Base-by-base conservation (phyloP, 2,888 invertebrate species). In the Andrena bicolor region DNA sequence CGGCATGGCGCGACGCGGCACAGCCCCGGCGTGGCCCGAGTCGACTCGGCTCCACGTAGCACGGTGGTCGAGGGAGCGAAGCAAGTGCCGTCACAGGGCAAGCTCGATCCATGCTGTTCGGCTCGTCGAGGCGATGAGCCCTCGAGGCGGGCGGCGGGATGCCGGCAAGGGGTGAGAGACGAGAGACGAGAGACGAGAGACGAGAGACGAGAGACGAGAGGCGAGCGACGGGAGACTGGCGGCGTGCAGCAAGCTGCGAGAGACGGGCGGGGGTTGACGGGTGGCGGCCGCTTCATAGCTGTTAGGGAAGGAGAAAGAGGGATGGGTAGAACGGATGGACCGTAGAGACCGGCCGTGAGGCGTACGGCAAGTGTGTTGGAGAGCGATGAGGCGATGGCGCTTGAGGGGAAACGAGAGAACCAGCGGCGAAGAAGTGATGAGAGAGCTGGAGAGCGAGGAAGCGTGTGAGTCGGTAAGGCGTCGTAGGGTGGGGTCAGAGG, bases 111-210 rank as follows among this genome's bases (percentile, higher is more conserved):
- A 89, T 89, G 90, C 90, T 87, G 90, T 88, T 91, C 90, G 89
- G 88, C 87, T 90, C 90, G 92, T 88, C 89, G 91, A 92, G 89
- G 91, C 91, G 92, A 92, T 91, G 92, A 92, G 92, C 91, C 92
- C 90, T 92, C 90, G 90, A 91, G 91, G 91, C 88, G 72, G 70
- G 80, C 2, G 78, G 69, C 8, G 41, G 56, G 56, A 41, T 30
- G 56, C 23, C 32, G 75, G 41, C 30, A 1, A 23, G 75, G 20
- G 41, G 41, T 2, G 35, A 35, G 35, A 30, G 66, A 56, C 10
- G 90, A 86, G 41, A 41, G 41, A 41, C 41, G 41, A n/a, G n/a
- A n/a, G n/a, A n/a, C n/a, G n/a, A 20, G 75, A 16, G 35, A 13
- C 0, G 41, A 41, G 35, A 30, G 66, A 56, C 10, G 90, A 86